These are phyloP conservation scores for Netelia fuscicornis DNA, from an alignment of 2,888 invertebrate genomes.

Conservation along the genomic window DNA sequence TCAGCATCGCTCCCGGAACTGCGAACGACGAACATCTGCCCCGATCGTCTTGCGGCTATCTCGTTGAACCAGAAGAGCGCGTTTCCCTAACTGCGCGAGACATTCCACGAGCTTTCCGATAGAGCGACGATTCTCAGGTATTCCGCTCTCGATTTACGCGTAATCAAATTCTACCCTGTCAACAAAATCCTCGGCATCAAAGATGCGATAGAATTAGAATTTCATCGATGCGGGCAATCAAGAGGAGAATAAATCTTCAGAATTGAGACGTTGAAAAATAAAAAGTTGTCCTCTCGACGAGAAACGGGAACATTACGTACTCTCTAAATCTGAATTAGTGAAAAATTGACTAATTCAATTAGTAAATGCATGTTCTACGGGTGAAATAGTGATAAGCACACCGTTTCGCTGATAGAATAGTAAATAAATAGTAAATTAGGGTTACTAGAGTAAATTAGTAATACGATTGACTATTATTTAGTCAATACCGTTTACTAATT, in stretches of 20 bases:
- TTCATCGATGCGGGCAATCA: background rate
- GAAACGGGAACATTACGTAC: too few relatives aligned
- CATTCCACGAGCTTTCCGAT: slow-evolving; percentile 33
- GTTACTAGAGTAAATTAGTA: too few relatives aligned
- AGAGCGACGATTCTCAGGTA: slow-evolving; percentile 2
- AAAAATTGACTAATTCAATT: too few relatives aligned
- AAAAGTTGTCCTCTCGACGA: background rate
- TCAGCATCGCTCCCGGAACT: slow-evolving; percentile 29
- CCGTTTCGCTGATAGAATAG: too few relatives aligned
- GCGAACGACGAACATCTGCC: slow-evolving; percentile 22
- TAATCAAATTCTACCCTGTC: background rate
- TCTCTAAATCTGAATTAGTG: too few relatives aligned
- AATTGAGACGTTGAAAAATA: background rate
- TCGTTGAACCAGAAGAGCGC: slow-evolving; percentile 17
- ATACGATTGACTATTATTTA: too few relatives aligned
- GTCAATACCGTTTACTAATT: too few relatives aligned
- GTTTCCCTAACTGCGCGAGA: slow-evolving; percentile 17
- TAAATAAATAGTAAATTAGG: too few relatives aligned
- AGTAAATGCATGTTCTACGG: too few relatives aligned
- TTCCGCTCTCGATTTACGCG: background rate
- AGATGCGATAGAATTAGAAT: background rate
- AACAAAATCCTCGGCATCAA: background rate
- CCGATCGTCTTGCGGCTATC: background rate
- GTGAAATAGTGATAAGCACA: too few relatives aligned
- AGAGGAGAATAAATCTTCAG: too few relatives aligned